Evolutionary conservation across 2,113 vertebrate genomes (phyloP), one percentile per base, ranked within the genome.

Genomic region (Podilymbus podiceps): DNA sequence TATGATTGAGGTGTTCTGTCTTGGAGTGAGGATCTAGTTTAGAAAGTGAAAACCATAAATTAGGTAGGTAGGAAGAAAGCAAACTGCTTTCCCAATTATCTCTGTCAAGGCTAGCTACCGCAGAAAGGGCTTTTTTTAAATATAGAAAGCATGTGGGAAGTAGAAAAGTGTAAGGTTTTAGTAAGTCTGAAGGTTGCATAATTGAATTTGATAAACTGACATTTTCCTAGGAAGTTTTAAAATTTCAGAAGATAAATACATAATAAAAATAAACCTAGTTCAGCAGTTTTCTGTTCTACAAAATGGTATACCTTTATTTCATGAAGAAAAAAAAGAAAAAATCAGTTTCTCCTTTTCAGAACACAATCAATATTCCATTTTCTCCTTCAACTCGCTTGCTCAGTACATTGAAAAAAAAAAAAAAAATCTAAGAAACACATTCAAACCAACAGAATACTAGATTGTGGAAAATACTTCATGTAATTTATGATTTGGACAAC

Each of bases 121-220:
- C 59, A 88, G 55, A 80, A 91, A 91, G 89, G 59, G 30, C 44
- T 96, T 79, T 73, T 85, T 72, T 97, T 89, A 97, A 97, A 98
- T 96, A 97, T 97, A 97, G 97, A 97, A 97, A 96, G 85, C 80
- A 96, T 62, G 96, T 98, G 94, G 97, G 97, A 97, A 90, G 95
- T 33, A 94, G 91, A 75, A 89, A 91, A 96, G 73, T 82, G 88
- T 79, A 97, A 95, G 77, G 73, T 94, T 95, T 96, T 90, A 88
- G 30, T 90, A 92, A 97, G 50, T 84, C 90, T 96, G 93, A 95
- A 94, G 91, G 74, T 85, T 96, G 56, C 85, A 67, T 90, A 96
- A 97, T 89, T 95, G 81, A 88, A 91, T 88, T 89, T 97, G 94
- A 96, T 88, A 67, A 97, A 97, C 83, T 95, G 95, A 88, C 81